Evolutionary conservation across 2,113 vertebrate genomes (phyloP).

Genomic region (Rhinoderma darwinii): DNA sequence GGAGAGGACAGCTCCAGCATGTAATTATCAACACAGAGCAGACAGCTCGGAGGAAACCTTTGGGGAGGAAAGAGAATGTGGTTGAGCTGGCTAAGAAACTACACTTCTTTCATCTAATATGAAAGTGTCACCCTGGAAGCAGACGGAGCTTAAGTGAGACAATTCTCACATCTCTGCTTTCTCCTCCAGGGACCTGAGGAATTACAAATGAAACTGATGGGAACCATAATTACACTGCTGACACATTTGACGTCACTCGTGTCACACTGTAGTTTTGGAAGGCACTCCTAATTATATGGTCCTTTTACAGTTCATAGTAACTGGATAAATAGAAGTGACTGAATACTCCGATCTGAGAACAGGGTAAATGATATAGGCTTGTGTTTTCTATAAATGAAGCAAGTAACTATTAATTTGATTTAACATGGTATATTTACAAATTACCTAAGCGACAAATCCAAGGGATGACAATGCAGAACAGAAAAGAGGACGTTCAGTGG

Average conservation of each 20-base stretch:
- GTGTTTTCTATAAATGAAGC: too few species aligned
- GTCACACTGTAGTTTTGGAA: not conserved
- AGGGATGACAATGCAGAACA: too few species aligned
- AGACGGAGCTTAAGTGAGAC: not conserved
- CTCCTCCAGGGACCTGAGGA: not conserved
- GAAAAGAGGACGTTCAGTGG: too few species aligned
- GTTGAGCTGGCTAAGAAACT: conserved; percentile 20
- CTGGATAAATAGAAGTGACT: not conserved
- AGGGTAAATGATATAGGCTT: not conserved
- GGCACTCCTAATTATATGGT: not conserved
- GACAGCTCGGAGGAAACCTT: conserved; percentile 40
- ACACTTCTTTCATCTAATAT: conserved; percentile 42
- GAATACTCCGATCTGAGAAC: not conserved
- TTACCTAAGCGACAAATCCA: too few species aligned
- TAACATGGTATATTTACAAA: too few species aligned
- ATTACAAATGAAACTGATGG: conserved; percentile 25
- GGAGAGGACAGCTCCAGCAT: conserved; percentile 46
- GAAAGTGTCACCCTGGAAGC: conserved; percentile 34
- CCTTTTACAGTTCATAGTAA: not conserved
- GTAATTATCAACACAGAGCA: conserved; percentile 51
- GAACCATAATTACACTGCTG: conserved; percentile 3
- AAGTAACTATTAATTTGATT: too few species aligned
- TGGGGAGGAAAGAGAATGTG: conserved; percentile 39
- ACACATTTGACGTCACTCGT: not conserved
- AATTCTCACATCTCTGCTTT: not conserved